A percentile compares a stretch with the other conserved stretches of the same genome.
Evolutionary conservation across 2,113 vertebrate genomes (phyloP).

Genomic region (Rhadina sibilatrix): DNA sequence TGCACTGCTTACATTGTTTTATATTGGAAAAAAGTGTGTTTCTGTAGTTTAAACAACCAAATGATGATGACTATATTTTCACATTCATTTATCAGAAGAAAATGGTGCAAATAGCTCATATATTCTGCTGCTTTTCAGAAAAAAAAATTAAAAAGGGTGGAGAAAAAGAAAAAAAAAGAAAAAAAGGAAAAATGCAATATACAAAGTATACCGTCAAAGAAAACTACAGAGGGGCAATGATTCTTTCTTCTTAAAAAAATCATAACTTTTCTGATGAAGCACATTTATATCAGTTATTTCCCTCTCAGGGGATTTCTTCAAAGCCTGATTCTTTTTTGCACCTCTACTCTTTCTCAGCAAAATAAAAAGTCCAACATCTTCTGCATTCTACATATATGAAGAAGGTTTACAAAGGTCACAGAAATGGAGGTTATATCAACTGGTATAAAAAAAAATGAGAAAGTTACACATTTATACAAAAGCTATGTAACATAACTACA

Average conservation of each 20-base stretch:
- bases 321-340: background rate
- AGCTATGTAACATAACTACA: background rate
- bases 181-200: background rate
- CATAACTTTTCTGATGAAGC: background rate
- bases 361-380: background rate
- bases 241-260: background rate
- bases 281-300: background rate
- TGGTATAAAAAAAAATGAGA: background rate
- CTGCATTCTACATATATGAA: background rate
- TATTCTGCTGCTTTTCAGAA: background rate
- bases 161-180: background rate
- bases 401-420: fast-evolving
- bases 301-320: background rate
- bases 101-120: background rate
- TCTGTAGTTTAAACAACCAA: background rate
- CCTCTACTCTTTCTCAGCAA: background rate
- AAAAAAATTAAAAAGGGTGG: fast-evolving
- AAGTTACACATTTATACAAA: background rate
- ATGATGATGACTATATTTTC: background rate
- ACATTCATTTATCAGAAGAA: background rate
- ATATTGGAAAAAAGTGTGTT: background rate
- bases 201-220: background rate
- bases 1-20: background rate
- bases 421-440: background rate
- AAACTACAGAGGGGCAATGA: background rate